phyloP scores from a whole-genome alignment of 2,888 invertebrate species.

The Cacoxenus indagator region DNA sequence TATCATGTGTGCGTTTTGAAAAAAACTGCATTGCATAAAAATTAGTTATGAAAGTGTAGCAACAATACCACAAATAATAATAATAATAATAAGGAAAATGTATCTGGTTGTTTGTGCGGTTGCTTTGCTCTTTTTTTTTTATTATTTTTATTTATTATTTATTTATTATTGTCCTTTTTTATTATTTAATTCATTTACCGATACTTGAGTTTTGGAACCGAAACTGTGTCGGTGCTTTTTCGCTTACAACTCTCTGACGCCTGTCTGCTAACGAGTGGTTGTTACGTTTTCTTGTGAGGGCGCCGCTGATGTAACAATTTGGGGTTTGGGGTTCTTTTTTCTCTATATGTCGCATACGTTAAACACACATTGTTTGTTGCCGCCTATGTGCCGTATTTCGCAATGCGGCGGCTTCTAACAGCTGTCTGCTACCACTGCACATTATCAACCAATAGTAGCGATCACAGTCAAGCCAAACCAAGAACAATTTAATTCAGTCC shows the following conservation, averaged over 20 bases:
- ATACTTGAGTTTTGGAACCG: neutral
- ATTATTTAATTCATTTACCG: neutral
- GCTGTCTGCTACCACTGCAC: conserved; percentile 17
- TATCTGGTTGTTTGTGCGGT: conserved; percentile 42
- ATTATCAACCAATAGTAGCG: neutral
- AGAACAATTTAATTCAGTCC: neutral
- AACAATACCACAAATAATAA: neutral
- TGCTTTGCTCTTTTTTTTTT: no score
- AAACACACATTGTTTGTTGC: neutral
- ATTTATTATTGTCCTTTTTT: neutral
- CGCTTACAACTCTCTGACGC: neutral
- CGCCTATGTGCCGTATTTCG: neutral
- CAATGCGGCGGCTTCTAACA: conserved; percentile 11
- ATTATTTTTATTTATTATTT: neutral
- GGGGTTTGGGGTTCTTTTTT: neutral
- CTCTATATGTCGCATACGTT: neutral
- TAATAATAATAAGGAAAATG: conserved; percentile 42
- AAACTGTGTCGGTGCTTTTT: no score
- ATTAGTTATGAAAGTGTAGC: conserved; percentile 1
- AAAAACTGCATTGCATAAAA: neutral
- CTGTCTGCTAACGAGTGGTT: neutral
- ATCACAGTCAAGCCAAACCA: neutral
- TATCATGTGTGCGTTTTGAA: no score
- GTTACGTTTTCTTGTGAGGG: neutral
- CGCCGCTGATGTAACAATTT: conserved; percentile 9